Percentiles rank a stretch among this genome's conserved stretches.
phyloP scores from a whole-genome alignment of 2,113 vertebrate species.

The Serranochromis macrocephalus region DNA sequence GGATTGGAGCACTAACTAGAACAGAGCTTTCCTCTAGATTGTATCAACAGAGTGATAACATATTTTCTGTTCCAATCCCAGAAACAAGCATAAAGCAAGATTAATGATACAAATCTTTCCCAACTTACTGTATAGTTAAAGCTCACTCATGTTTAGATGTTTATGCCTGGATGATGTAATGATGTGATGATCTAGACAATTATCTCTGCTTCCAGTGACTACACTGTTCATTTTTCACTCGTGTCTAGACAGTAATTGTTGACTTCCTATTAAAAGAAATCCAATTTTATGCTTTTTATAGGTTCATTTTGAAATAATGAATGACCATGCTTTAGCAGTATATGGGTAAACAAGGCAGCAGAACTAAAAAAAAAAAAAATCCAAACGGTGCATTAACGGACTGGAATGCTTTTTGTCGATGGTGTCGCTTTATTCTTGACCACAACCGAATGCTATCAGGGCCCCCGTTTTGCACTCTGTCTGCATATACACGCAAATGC shows the following conservation, averaged over 20 bases:
- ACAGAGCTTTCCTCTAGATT: neutral
- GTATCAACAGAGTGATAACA: neutral
- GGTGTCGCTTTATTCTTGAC: conserved; percentile 48
- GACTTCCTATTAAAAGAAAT: neutral
- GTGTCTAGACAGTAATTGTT: neutral
- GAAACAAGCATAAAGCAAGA: neutral
- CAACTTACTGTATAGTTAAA: neutral
- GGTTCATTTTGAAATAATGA: neutral
- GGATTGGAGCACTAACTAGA: neutral
- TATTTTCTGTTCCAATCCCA: neutral
- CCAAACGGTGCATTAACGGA: neutral
- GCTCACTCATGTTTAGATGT: neutral
- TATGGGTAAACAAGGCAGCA: neutral
- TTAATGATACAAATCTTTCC: neutral
- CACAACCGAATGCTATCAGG: conserved; percentile 40
- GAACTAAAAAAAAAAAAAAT: neutral
- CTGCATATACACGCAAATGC: conserved; percentile 6
- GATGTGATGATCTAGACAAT: conserved; percentile 16
- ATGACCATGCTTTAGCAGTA: neutral
- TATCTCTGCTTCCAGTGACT: conserved; percentile 15
- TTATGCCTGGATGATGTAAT: neutral
- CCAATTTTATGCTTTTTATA: neutral
- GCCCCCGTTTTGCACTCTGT: conserved; percentile 4
- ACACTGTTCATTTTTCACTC: neutral
- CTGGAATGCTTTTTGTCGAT: neutral